A percentile compares a stretch with the other conserved stretches of the same genome.
These are phyloP conservation scores for Cuculus canorus DNA, from an alignment of 2,797 vertebrate species.

Conservation along the genomic window DNA sequence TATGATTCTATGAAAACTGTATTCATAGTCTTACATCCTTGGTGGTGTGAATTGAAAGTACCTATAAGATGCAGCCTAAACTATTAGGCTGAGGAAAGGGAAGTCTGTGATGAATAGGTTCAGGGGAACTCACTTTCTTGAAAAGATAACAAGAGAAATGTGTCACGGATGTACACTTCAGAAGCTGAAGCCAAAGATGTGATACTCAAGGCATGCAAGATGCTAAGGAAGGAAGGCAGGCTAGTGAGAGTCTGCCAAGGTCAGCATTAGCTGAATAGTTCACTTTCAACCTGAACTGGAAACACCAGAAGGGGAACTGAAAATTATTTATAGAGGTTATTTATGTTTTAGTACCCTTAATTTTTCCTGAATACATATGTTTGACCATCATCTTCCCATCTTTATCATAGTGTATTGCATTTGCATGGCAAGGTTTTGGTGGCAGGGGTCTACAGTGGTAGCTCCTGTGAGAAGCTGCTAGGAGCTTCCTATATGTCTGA, in stretches of 20 bases:
- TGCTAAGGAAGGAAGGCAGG: not conserved
- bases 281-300: not conserved
- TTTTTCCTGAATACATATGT: not conserved
- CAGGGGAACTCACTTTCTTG: not conserved
- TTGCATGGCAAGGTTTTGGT: too few relatives aligned
- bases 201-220: not conserved
- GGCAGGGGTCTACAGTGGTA: too few relatives aligned
- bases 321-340: not conserved
- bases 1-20: too few relatives aligned
- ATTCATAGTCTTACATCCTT: not conserved
- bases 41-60: not conserved
- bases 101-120: not conserved
- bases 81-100: not conserved
- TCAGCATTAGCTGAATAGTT: not conserved
- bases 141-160: not conserved
- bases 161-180: not conserved
- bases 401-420: not conserved
- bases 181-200: not conserved
- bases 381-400: not conserved
- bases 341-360: not conserved
- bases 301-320: not conserved
- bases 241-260: not conserved
- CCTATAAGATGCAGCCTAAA: not conserved
- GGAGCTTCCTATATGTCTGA: too few relatives aligned
- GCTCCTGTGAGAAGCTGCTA: too few relatives aligned